Percentiles rank a stretch among this genome's conserved stretches.
These are phyloP conservation scores for Suillia variegata DNA, from an alignment of 2,888 invertebrate species.

Conservation along the genomic window DNA sequence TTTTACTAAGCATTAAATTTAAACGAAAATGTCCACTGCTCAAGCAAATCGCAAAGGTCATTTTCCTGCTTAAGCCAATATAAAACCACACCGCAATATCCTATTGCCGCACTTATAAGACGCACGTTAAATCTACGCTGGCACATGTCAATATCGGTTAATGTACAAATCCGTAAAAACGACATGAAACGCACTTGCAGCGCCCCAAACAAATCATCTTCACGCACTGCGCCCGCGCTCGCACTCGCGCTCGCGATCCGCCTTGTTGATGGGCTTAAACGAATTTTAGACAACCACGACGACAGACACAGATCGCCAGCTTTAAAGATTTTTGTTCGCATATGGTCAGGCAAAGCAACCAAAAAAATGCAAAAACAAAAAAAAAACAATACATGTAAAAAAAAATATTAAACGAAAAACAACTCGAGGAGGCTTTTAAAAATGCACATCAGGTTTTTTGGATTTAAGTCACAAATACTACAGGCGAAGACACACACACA, in stretches of 20 bases:
- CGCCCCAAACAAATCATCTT: neutral
- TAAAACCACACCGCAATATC: no score
- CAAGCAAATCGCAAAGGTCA: no score
- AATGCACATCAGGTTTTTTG: constrained; percentile 2
- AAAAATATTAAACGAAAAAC: neutral
- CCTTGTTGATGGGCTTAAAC: neutral
- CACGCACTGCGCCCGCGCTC: neutral
- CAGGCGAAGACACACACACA: neutral
- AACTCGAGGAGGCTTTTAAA: neutral
- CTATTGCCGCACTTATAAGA: no score
- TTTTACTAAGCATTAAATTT: no score
- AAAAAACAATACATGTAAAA: neutral
- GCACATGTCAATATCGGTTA: no score
- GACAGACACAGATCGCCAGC: neutral
- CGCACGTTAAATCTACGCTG: no score
- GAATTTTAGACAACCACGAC: neutral
- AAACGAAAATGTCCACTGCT: no score
- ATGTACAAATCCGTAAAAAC: no score
- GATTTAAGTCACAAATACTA: neutral
- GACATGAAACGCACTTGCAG: no score
- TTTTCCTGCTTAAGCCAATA: neutral
- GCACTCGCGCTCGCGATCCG: neutral
- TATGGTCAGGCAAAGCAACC: neutral
- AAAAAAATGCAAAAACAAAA: neutral
- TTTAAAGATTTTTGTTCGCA: neutral